These are phyloP conservation scores for Patiria pectinifera DNA, from an alignment of 53 echinoderm and acorn worm species.

Conservation along the genomic window DNA sequence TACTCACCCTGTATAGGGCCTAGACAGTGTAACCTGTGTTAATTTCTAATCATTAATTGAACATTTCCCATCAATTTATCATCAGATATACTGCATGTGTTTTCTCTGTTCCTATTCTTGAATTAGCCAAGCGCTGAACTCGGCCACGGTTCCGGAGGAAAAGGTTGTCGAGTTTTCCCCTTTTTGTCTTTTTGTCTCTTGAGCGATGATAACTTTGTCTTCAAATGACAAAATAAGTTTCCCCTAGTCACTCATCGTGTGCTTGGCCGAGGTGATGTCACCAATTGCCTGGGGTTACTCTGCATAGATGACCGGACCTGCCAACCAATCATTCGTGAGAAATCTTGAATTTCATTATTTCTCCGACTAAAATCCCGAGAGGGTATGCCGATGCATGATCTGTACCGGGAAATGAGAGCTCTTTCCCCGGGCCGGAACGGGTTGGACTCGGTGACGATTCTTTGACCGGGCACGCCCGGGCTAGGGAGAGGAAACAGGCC, in stretches of 20 bases:
- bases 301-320: background rate
- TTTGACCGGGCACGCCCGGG: slow-evolving; percentile 3
- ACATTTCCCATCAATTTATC: too few relatives aligned
- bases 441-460: too few relatives aligned
- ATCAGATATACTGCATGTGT: too few relatives aligned
- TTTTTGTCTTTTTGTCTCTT: background rate
- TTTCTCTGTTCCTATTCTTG: too few relatives aligned
- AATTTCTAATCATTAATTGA: too few relatives aligned
- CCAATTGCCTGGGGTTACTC: background rate
- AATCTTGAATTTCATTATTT: background rate
- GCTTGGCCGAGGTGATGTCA: slow-evolving; percentile 5
- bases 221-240: background rate
- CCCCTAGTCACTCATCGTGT: slow-evolving; percentile 22
- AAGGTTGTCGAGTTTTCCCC: background rate
- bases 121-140: too few relatives aligned
- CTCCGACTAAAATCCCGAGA: background rate
- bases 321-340: background rate
- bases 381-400: background rate
- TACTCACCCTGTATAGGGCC: too few relatives aligned
- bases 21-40: too few relatives aligned
- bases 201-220: background rate
- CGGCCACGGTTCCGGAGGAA: background rate
- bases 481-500: background rate
- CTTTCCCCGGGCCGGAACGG: background rate
- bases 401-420: background rate